Evolutionary conservation across 23 tunicate species (phyloP), one percentile per base, ranked within the genome.

Genomic region (Corella eumyota): DNA sequence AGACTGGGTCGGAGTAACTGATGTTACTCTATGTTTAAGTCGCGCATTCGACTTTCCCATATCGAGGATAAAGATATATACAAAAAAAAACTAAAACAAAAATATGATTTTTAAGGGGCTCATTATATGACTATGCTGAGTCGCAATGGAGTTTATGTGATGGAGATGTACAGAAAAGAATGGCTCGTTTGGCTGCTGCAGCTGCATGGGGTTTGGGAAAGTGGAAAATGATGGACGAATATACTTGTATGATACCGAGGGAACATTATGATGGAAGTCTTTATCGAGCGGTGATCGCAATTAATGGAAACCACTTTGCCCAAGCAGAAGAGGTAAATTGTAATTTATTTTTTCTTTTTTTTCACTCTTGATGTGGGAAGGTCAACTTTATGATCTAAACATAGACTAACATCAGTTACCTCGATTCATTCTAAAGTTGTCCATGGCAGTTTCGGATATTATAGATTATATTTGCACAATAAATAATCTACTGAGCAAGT

Each of bases 161-260:
- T 21, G 76, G 80, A 11, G 72, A 85, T 30, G 55, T 51, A 9
- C 77, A 75, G 49, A 70, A 80, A 35, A 74, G 72, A 35, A 76
- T 88, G 81, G 99, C 95, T 7, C 75, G 87, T n/a, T 61, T 93
- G 34, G 95, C 90, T n/a, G 93, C 93, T 0, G 81, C 84, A 3
- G 95, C 99, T 21, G 86, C 99, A 15, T 93, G 99, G 99, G 95
- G 93, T 0, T 65, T 80, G 3, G 91, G 80, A 11, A 75, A 93
- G 50, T 93, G 99, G 99, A 75, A 57, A 17, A 66, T 65, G 26
- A 77, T 93, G 93, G 83, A 84, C 34, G 86, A 84, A 58, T 84
- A 72, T 34, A 73, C 86, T 1, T 71, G 81, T 52, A 68, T 93
- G 82, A 80, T 93, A 45, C 99, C 99, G 23, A 61, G 85, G 17